phyloP scores from a whole-genome alignment of 2,113 vertebrate genomes.

The Dromiciops gliroides region DNA sequence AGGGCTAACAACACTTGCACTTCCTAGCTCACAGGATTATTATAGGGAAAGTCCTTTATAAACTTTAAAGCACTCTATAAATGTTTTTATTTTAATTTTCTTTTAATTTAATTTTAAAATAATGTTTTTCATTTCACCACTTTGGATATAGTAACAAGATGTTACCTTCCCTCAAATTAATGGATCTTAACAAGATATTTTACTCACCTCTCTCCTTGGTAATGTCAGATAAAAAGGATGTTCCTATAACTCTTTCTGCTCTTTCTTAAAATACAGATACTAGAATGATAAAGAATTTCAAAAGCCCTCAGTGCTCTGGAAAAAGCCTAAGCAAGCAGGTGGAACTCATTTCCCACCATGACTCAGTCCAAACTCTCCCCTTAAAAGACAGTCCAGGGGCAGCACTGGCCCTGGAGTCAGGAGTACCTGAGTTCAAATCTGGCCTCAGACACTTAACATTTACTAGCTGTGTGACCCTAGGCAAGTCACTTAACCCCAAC shows the following conservation, averaged over 20 bases:
- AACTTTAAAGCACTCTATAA: neutral
- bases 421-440: too few species aligned
- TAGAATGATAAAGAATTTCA: neutral
- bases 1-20: neutral
- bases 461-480: too few species aligned
- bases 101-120: too few species aligned
- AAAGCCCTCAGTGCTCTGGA: neutral
- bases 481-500: too few species aligned
- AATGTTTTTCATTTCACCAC: neutral
- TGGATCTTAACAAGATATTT: neutral
- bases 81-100: neutral
- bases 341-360: neutral
- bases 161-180: neutral
- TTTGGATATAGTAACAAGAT: neutral
- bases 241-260: neutral
- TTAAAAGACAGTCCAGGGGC: neutral
- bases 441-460: too few species aligned
- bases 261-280: neutral
- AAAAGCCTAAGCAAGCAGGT: neutral
- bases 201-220: neutral
- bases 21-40: neutral
- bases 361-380: neutral
- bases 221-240: neutral
- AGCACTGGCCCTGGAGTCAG: too few species aligned
- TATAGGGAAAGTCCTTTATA: neutral